A percentile compares a stretch with the other conserved stretches of the same genome.
Evolutionary conservation across 2,113 vertebrate species (phyloP).

Genomic region (Aptenodytes forsteri): DNA sequence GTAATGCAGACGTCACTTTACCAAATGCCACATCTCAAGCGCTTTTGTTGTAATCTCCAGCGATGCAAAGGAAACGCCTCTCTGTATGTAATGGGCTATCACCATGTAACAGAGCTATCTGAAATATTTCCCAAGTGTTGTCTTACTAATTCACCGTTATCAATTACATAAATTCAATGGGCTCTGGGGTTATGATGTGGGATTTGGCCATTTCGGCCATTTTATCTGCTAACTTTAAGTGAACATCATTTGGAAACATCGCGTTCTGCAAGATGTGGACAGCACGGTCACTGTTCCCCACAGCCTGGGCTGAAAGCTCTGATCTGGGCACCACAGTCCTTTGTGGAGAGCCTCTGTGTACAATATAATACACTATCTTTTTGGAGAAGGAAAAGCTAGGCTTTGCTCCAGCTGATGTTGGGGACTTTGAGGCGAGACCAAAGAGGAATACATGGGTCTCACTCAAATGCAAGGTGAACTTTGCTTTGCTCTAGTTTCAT

Average conservation of each 20-base stretch:
- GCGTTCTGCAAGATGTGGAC: not conserved
- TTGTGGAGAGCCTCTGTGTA: not conserved
- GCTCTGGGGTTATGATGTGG: not conserved
- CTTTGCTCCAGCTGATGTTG: not conserved
- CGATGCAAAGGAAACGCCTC: not conserved
- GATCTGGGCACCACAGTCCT: not conserved
- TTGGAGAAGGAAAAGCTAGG: not conserved
- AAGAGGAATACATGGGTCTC: not conserved
- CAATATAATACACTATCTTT: not conserved
- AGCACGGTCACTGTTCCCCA: not conserved
- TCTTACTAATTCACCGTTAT: not conserved
- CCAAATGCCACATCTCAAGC: too few relatives aligned
- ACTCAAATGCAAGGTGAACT: not conserved
- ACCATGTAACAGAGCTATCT: not conserved
- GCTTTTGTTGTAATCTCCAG: not conserved
- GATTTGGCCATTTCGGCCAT: not conserved
- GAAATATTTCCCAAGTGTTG: not conserved
- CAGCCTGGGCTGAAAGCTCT: not conserved
- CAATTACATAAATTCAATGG: not conserved
- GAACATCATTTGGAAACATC: not conserved
- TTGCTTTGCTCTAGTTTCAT: not conserved
- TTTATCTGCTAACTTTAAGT: not conserved
- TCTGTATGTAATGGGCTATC: not conserved
- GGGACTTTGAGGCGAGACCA: not conserved
- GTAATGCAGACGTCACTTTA: not conserved